Evolutionary conservation across 2,888 invertebrate species (phyloP).

Genomic region (Dyspetes luteomarginatus): DNA sequence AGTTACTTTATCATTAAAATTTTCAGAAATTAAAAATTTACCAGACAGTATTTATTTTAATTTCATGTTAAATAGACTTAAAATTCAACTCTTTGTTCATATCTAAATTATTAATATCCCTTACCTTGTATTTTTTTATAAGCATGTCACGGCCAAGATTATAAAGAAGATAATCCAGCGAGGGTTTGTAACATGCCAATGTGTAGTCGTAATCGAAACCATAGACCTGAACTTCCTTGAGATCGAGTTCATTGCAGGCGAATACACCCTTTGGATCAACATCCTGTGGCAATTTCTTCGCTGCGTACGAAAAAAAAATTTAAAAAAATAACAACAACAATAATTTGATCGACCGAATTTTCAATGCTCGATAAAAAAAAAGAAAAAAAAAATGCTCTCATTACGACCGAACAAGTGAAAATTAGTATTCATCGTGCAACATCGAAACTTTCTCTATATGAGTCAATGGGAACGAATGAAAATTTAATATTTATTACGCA

Average conservation of each 20-base stretch:
- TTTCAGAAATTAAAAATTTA: conserved; percentile 42
- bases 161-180: conserved; percentile 94
- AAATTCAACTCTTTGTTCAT: too few relatives aligned
- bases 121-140: conserved; percentile 94
- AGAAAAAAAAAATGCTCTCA: not conserved
- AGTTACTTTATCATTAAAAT: too few relatives aligned
- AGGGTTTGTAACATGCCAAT: conserved; percentile 96
- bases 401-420: not conserved
- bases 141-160: conserved; percentile 94
- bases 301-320: conserved; percentile 83
- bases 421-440: conserved; percentile 46
- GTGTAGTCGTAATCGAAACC: conserved; percentile 99
- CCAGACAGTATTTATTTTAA: too few relatives aligned
- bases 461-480: conserved; percentile 57
- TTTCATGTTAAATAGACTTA: too few relatives aligned
- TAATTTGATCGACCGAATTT: too few relatives aligned
- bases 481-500: conserved; percentile 55
- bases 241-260: conserved; percentile 97
- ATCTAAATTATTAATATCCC: too few relatives aligned
- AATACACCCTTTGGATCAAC: conserved; percentile 95
- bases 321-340: not conserved
- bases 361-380: not conserved
- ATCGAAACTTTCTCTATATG: conserved; percentile 59
- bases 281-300: conserved; percentile 94
- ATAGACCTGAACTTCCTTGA: conserved; percentile 96